These are phyloP conservation scores for Tinamus guttatus DNA, from an alignment of 2,113 vertebrate genomes.

Conservation along the genomic window DNA sequence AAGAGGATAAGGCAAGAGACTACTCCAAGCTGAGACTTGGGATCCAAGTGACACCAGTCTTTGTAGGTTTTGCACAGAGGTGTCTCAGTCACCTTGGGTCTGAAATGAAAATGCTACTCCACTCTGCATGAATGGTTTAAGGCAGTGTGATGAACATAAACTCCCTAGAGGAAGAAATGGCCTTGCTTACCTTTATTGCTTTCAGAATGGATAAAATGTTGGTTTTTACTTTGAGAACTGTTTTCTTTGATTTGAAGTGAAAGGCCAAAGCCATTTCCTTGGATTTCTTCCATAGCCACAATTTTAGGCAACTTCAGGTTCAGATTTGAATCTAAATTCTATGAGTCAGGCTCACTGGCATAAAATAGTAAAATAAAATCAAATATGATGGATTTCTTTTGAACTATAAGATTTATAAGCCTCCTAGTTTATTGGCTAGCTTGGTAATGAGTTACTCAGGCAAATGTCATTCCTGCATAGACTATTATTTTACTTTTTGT, in stretches of 20 bases:
- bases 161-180: background rate
- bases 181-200: conserved; percentile 17
- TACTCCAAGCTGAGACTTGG: background rate
- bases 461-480: background rate
- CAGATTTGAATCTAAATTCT: background rate
- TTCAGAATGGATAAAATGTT: background rate
- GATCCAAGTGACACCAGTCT: background rate
- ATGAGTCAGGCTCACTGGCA: background rate
- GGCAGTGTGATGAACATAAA: background rate
- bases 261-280: conserved; percentile 11
- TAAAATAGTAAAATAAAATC: conserved; percentile 9
- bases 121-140: background rate
- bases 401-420: background rate
- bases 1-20: background rate
- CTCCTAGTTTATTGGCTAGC: background rate
- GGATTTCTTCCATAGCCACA: background rate
- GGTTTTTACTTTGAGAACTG: conserved; percentile 24
- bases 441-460: background rate
- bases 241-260: conserved; percentile 12
- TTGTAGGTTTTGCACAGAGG: background rate
- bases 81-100: background rate
- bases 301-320: conserved; percentile 2
- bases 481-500: background rate
- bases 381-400: background rate
- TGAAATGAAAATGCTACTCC: background rate